Conservation (phyloP, 2,797 vertebrate species). For the Tinamus major region DNA sequence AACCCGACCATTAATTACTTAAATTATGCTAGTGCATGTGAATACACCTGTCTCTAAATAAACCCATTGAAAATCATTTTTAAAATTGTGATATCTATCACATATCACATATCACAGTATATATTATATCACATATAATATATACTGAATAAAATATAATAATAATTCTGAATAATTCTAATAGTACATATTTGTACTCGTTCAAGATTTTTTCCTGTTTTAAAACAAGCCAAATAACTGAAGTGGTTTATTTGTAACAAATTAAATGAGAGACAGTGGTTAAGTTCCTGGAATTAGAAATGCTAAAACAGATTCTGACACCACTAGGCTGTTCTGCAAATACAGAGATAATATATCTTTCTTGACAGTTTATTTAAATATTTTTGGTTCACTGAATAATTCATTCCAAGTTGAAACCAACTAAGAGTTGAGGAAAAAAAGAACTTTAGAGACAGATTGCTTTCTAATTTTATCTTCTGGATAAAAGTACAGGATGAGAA, state of each 20-base stretch:
- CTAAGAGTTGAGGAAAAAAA: neutral
- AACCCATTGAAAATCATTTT: neutral
- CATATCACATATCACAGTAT: no score
- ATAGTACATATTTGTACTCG: neutral
- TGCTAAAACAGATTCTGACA: slow-evolving; percentile 17
- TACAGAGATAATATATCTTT: slow-evolving; percentile 53
- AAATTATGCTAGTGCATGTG: neutral
- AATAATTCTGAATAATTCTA: neutral
- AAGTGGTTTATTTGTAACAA: slow-evolving; percentile 30
- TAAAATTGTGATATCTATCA: neutral
- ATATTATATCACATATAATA: no score
- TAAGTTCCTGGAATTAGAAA: slow-evolving; percentile 29
- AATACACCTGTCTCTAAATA: neutral
- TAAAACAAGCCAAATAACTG: slow-evolving; percentile 4
- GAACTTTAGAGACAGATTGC: neutral
- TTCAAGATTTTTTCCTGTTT: neutral
- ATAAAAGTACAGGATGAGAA: neutral
- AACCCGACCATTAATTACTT: neutral
- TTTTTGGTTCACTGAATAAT: slow-evolving; percentile 60
- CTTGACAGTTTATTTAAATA: slow-evolving; percentile 57
- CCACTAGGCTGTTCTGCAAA: slow-evolving; percentile 31
- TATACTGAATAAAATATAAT: no score
- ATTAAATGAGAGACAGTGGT: slow-evolving; percentile 14
- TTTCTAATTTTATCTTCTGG: slow-evolving; percentile 9
- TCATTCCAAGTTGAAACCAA: slow-evolving; percentile 52